Evolutionary conservation across 2,113 vertebrate genomes (phyloP), one percentile per base, ranked within the genome.

Genomic region (Orthonyx spaldingii): DNA sequence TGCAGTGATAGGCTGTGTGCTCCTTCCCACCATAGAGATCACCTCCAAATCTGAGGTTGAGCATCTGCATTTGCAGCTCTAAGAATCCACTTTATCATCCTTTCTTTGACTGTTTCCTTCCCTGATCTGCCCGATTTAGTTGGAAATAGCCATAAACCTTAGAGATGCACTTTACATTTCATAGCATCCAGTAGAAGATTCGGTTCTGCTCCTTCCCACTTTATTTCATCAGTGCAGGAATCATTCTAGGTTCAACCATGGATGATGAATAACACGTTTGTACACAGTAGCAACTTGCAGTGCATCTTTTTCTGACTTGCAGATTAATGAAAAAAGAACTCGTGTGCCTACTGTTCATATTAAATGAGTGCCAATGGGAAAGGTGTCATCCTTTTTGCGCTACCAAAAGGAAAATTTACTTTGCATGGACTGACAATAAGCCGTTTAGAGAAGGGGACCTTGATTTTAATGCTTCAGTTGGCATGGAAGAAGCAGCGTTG

Each of bases 301-400:
- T 41, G 32, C 30, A 80, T 35, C 26, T 69, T 70, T 65, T 78
- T 68, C 50, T 69, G 71, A 21, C 50, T 87, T 86, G 41, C 18
- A 77, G 55, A 32, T 53, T 44, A 77, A 72, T 61, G 80, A 37
- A 35, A 66, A 95, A n/a, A 46, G 69, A 50, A n/a, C n/a, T 28
- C 0, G 1, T 35, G 20, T 70, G 30, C 68, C 30, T 63, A 5
- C 47, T 89, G 37, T 16, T 61, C 6, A 2, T 22, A 10, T 11
- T 22, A 49, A 72, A 49, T 59, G 22, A 84, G 5, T 0, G 1
- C 41, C 13, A 19, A 0, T 8, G 26, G 46, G 30, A 63, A 71
- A 85, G 41, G 19, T 46, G 26, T n/a, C 27, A n/a, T 56, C 39
- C n/a, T 77, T 83, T 84, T 33, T 71, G 3, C 57, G 68, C 15